Evolutionary conservation across 2,113 vertebrate genomes (phyloP).

Genomic region (Benitochromis conjunctus): DNA sequence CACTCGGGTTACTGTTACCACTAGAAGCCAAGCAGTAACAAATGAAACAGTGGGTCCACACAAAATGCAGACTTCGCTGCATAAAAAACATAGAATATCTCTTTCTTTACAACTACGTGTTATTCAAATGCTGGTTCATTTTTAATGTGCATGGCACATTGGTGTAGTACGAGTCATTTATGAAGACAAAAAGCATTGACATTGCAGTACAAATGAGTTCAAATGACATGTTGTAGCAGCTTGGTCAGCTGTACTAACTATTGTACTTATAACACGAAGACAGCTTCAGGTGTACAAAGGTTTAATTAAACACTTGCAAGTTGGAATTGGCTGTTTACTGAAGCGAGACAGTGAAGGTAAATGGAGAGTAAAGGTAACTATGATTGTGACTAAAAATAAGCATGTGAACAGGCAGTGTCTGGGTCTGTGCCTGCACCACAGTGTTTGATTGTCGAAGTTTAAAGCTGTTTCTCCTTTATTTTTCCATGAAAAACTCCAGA

Average conservation of each 20-base stretch:
- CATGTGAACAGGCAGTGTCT: background rate
- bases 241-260: background rate
- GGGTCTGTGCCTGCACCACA: background rate
- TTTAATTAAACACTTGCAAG: constrained; percentile 13
- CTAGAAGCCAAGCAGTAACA: background rate
- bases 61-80: background rate
- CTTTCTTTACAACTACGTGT: background rate
- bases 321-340: background rate
- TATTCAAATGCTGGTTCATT: rapidly evolving
- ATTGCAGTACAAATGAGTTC: background rate
- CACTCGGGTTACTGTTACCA: background rate
- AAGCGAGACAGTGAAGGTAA: background rate
- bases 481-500: background rate
- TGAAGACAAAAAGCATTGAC: background rate
- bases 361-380: background rate
- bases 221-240: background rate
- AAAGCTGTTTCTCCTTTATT: background rate
- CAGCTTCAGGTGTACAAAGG: background rate
- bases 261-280: background rate
- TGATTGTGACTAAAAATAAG: background rate
- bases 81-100: rapidly evolving
- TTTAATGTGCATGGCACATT: background rate
- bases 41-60: background rate
- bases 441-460: background rate
- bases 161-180: background rate